phyloP scores from a whole-genome alignment of 30 jellyfish, hydroid and myxozoan species.

The Cassiopea xamachana region DNA sequence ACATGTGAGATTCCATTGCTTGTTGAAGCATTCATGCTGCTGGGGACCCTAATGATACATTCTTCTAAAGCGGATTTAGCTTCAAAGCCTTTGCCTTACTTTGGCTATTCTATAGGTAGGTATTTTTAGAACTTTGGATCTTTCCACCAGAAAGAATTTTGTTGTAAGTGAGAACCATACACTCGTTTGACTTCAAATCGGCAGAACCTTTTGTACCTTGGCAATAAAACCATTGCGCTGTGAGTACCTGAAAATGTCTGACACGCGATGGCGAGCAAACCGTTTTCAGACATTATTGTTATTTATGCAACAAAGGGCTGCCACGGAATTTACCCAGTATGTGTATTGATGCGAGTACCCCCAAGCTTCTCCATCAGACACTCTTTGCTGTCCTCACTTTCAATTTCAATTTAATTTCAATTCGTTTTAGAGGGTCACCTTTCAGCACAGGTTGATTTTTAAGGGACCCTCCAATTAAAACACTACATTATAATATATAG shows the following conservation, averaged over 20 bases:
- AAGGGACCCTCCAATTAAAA: too few species aligned
- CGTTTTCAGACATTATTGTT: not conserved
- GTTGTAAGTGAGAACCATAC: not conserved
- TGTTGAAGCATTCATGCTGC: not conserved
- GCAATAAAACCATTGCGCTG: not conserved
- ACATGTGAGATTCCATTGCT: not conserved
- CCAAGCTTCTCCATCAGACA: not conserved
- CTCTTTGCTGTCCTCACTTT: not conserved
- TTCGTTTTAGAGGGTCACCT: too few species aligned
- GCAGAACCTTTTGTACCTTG: not conserved
- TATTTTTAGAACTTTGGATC: not conserved
- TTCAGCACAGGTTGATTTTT: too few species aligned
- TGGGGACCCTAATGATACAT: too few species aligned
- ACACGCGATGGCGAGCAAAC: not conserved
- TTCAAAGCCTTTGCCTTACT: not conserved
- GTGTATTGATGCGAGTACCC: not conserved
- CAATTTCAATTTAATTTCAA: too few species aligned
- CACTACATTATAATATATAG: too few species aligned
- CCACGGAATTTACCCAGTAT: not conserved
- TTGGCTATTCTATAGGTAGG: not conserved
- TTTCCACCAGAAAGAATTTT: not conserved
- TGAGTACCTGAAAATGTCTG: not conserved
- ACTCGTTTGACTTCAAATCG: not conserved
- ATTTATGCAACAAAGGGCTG: not conserved
- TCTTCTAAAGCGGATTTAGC: not conserved